Evolutionary conservation across 30 jellyfish, hydroid and myxozoan genomes (phyloP), one percentile per base, ranked within the genome.

Genomic region (Turritopsis dohrnii): DNA sequence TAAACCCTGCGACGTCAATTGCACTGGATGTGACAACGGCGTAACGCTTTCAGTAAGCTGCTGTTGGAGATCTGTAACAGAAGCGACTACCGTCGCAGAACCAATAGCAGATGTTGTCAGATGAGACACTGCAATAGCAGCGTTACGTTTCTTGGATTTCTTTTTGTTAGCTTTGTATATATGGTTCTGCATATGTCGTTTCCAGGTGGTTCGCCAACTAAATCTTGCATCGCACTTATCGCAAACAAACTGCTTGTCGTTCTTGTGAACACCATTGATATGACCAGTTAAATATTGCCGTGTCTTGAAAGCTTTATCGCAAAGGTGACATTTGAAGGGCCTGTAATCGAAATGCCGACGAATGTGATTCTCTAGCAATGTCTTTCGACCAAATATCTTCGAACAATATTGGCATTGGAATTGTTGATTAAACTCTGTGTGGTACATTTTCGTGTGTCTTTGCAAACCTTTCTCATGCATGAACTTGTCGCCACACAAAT

Each of bases 341-440:
- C 89, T 85, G 54, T 82, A 82, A 82, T 82, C 89, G 29, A 82
- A 82, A 66, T 82, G 89, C 26, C 89, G 85, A n/a, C 89, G 87
- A 0, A 82, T 82, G 73, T 82, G 89, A 71, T 82, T 82, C 69
- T 82, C 89, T 18, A 82, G 72, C n/a, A 82, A 71, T 18, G 89
- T 21, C 54, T 82, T 82, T 25, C 89, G 89, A 66, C 66, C 66
- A 82, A 82, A 82, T 21, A 82, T 20, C 73, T 82, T 82, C 23
- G 89, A 82, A 71, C 89, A 82, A 19, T 41, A 82, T 21, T 82
- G 89, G 54, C 89, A 82, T 18, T 28, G 53, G 76, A 41, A 82
- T 29, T 71, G 89, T 87, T 82, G 89, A 71, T 52, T 82, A 29
- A 21, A 82, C 25, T 82, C 89, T 66, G 89, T 82, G 3, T 82